Evolutionary conservation across 2,888 invertebrate species (phyloP).

Genomic region (Tenthredo mesomela): DNA sequence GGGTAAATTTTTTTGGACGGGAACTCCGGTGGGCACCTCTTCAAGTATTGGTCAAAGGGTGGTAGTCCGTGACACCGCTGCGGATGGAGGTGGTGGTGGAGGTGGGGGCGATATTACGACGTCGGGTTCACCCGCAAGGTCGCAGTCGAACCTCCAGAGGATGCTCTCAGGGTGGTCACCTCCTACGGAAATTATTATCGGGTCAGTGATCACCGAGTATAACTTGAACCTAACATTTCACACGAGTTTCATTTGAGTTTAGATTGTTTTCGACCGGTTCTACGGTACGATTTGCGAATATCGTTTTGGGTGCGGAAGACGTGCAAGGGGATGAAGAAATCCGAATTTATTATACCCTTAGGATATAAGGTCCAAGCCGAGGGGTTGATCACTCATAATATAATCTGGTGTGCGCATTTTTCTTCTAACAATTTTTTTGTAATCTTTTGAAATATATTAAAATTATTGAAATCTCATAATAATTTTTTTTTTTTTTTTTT

Average conservation of each 20-base stretch:
- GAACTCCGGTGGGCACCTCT: conserved; percentile 75
- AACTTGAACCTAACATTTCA: background rate
- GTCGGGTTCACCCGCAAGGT: conserved; percentile 76
- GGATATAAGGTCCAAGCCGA: background rate
- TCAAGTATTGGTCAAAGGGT: conserved; percentile 77
- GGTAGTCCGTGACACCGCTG: conserved; percentile 72
- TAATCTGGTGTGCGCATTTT: too few species aligned
- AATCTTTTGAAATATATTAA: background rate
- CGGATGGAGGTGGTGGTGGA: conserved; percentile 73
- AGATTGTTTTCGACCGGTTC: background rate
- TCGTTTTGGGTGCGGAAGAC: background rate
- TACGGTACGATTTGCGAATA: background rate
- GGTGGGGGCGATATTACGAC: conserved; percentile 74
- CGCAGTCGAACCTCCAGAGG: conserved; percentile 76
- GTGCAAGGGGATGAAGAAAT: background rate
- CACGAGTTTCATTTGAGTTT: background rate
- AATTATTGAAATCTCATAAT: background rate
- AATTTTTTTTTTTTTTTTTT: background rate
- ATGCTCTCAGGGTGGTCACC: conserved; percentile 77
- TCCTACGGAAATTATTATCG: conserved; percentile 64
- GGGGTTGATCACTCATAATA: too few species aligned
- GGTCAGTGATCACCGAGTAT: conserved; percentile 19
- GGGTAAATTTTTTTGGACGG: conserved; percentile 70
- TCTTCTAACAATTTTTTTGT: background rate
- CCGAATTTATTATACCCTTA: background rate